Conservation (phyloP, 53 echinoderm and acorn worm genomes). For the Henricia sp. region DNA sequence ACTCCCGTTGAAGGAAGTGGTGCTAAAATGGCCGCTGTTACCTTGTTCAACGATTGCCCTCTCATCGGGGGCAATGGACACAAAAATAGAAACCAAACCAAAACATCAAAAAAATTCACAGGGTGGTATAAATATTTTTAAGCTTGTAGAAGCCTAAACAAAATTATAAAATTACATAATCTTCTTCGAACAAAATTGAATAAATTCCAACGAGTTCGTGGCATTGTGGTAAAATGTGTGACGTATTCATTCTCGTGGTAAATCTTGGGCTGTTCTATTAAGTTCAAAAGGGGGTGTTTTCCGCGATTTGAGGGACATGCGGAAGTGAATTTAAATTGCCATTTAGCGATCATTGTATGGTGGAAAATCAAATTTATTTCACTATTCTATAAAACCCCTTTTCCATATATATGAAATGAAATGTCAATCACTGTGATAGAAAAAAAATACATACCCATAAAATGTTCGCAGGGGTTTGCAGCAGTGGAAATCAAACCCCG, state of each 20-base stretch:
- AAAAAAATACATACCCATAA: too few relatives aligned
- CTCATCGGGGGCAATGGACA: neutral
- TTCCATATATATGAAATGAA: too few relatives aligned
- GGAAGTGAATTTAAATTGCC: slow-evolving; percentile 21
- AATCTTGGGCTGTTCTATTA: slow-evolving; percentile 44
- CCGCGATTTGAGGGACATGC: slow-evolving; percentile 24
- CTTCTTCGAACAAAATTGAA: neutral
- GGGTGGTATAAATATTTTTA: neutral
- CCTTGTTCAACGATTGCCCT: neutral
- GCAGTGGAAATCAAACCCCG: too few relatives aligned
- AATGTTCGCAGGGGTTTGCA: too few relatives aligned
- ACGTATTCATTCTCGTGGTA: neutral
- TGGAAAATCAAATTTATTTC: too few relatives aligned
- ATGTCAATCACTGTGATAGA: too few relatives aligned
- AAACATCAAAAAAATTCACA: neutral
- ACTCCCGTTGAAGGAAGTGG: slow-evolving; percentile 54
- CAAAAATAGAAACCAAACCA: neutral
- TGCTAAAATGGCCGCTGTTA: slow-evolving; percentile 38
- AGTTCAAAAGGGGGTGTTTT: slow-evolving; percentile 36
- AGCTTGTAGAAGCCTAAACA: neutral
- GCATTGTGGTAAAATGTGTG: slow-evolving; percentile 38
- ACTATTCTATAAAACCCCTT: too few relatives aligned
- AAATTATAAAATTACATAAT: neutral
- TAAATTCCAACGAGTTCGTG: neutral
- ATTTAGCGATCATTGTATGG: too few relatives aligned